Base-by-base conservation (phyloP, 2,888 invertebrate species). In the Opisthograptis luteolata region DNA sequence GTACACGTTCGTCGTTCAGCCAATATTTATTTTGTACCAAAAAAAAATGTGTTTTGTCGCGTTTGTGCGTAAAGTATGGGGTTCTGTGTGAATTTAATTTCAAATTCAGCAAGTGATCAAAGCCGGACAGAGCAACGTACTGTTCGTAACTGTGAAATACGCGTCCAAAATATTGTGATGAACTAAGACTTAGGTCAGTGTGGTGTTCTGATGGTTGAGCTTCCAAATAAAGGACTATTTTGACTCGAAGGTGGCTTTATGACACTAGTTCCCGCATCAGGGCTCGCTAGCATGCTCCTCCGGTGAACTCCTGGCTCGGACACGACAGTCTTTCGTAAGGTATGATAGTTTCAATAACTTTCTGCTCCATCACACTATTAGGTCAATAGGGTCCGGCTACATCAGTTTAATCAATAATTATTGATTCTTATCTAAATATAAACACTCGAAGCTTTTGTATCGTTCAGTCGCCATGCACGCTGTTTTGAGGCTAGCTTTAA, bases 361-460 rank as follows among this genome's bases (percentile, higher is more conserved):
- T 47, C 22, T 45, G 58, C 51, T 31, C 46, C 39, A 56, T 0
- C 20, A 28, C 41, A 44, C 20, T 61, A 24, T 22, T 54, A 9
- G 56, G 54, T 58, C 54, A 56, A 5, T 17, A 24, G 19, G 8
- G 8, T 24, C 12, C 1, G 13, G 9, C 48, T 42, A 25, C 27
- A 13, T 36, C 20, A 62, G 58, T 60, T 59, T 58, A 49, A 55
- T 64, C 54, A 59, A 43, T 60, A 51, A 12, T 25, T 63, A 70
- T 70, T 58, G 68, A 71, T 68, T 68, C 31, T 17, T 9, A 17
- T 34, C 60, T 74, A 71, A 64, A 66, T 66, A 68, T 76, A 73
- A 42, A 52, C 43, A 19, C 5, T 22, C 43, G n/a, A n/a, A n/a
- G n/a, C n/a, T n/a, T n/a, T n/a, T n/a, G n/a, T n/a, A n/a, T n/a